Percentiles rank a stretch among this genome's conserved stretches.
phyloP scores from a whole-genome alignment of 2,113 vertebrate species.

The Chaetodon auriga region DNA sequence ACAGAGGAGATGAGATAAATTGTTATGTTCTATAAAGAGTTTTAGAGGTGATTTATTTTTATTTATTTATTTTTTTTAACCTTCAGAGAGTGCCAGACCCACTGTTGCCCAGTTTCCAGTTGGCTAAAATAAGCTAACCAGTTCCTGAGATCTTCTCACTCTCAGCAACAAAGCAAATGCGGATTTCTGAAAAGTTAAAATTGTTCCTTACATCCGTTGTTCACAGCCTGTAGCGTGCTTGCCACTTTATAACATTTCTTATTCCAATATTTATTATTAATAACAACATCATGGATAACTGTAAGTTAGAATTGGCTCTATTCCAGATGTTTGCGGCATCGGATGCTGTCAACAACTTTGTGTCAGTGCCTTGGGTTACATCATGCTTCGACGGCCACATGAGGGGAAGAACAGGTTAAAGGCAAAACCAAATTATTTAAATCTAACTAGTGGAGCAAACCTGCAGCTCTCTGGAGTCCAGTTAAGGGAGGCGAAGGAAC shows the following conservation, averaged over 20 bases:
- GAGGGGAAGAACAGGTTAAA: slow-evolving; percentile 38
- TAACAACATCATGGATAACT: neutral
- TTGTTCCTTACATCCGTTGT: neutral
- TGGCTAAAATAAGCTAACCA: slow-evolving; percentile 21
- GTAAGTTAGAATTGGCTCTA: neutral
- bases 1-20: neutral
- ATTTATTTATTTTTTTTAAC: neutral
- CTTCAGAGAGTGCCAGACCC: neutral
- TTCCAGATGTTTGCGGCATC: neutral
- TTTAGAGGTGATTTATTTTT: neutral
- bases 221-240: neutral
- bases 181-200: neutral
- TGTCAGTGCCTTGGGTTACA: slow-evolving; percentile 26
- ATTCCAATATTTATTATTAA: neutral
- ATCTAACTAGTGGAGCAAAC: slow-evolving; percentile 59
- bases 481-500: slow-evolving; percentile 24
- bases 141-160: neutral
- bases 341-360: slow-evolving; percentile 12
- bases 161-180: neutral
- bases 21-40: neutral
- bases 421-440: slow-evolving; percentile 43
- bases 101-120: neutral
- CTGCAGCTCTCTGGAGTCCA: slow-evolving; percentile 52
- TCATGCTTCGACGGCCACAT: slow-evolving; percentile 24
- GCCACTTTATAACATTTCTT: neutral